phyloP scores from a whole-genome alignment of 2,888 invertebrate genomes.

The Prosapia bicincta region DNA sequence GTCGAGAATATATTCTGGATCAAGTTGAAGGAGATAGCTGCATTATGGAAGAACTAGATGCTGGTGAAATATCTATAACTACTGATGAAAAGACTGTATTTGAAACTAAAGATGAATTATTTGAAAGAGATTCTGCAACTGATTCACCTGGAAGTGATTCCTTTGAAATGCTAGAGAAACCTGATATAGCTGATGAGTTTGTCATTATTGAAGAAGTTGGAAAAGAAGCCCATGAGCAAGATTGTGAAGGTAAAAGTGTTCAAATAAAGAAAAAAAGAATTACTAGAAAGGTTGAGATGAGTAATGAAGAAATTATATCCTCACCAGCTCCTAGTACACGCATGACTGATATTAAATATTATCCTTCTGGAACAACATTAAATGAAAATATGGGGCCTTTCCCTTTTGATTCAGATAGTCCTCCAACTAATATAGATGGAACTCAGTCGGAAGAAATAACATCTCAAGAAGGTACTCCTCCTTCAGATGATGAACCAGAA shows the following conservation, averaged over 20 bases:
- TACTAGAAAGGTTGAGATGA: conserved; percentile 64
- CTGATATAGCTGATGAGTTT: conserved; percentile 82
- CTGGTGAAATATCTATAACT: conserved; percentile 55
- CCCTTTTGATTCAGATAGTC: conserved; percentile 64
- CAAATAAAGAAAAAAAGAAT: conserved; percentile 55
- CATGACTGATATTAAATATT: conserved; percentile 50
- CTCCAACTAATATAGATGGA: conserved; percentile 47
- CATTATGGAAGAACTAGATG: conserved; percentile 54
- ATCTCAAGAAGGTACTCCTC: conserved; percentile 38
- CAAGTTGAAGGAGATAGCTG: conserved; percentile 54
- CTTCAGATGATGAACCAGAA: conserved; percentile 45
- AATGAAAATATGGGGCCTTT: conserved; percentile 61
- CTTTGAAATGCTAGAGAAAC: conserved; percentile 83
- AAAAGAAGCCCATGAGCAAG: conserved; percentile 78
- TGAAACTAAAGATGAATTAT: conserved; percentile 50
- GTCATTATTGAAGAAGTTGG: conserved; percentile 87
- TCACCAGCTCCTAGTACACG: conserved; percentile 59
- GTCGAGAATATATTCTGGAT: conserved; percentile 59
- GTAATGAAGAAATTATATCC: conserved; percentile 67
- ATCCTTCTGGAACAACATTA: conserved; percentile 45
- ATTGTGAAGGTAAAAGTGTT: conserved; percentile 78
- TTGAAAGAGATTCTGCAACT: conserved; percentile 46
- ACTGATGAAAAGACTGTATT: conserved; percentile 57
- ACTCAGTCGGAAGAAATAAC: conserved; percentile 33
- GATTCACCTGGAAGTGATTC: conserved; percentile 81